Percentiles rank a stretch among this genome's conserved stretches.
phyloP scores from a whole-genome alignment of 2,888 invertebrate species.

The Lithophane ornitopus region DNA sequence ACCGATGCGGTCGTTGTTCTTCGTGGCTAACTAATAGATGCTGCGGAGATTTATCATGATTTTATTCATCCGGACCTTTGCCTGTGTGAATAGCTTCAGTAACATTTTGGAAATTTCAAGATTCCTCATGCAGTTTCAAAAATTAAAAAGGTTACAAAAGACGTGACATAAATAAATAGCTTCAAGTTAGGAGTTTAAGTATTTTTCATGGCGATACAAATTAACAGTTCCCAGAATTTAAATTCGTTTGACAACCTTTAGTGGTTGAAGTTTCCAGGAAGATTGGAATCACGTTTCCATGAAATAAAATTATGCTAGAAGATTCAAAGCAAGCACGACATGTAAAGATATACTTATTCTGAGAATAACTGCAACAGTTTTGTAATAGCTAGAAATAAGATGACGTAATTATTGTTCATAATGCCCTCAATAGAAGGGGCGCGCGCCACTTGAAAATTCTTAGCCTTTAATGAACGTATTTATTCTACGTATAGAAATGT shows the following conservation, averaged over 20 bases:
- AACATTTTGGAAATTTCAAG: not conserved
- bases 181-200: not conserved
- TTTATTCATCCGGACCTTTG: slow-evolving; percentile 30
- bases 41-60: slow-evolving; percentile 48
- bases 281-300: not conserved
- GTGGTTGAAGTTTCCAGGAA: not conserved
- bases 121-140: not conserved
- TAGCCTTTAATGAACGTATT: slow-evolving; percentile 25
- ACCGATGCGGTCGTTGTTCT: slow-evolving; percentile 51
- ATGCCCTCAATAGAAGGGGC: not conserved
- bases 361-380: not conserved
- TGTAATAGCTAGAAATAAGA: not conserved
- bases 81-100: not conserved
- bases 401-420: not conserved
- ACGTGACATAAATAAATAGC: not conserved
- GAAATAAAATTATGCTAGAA: not conserved
- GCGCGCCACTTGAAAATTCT: not conserved
- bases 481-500: slow-evolving; percentile 47
- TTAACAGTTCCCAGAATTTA: not conserved
- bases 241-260: not conserved
- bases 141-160: not conserved
- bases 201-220: not conserved
- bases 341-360: not conserved
- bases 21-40: slow-evolving; percentile 50
- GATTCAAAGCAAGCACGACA: not conserved